Conservation (phyloP, 2,113 vertebrate genomes). For the Tylochromis polylepis region DNA sequence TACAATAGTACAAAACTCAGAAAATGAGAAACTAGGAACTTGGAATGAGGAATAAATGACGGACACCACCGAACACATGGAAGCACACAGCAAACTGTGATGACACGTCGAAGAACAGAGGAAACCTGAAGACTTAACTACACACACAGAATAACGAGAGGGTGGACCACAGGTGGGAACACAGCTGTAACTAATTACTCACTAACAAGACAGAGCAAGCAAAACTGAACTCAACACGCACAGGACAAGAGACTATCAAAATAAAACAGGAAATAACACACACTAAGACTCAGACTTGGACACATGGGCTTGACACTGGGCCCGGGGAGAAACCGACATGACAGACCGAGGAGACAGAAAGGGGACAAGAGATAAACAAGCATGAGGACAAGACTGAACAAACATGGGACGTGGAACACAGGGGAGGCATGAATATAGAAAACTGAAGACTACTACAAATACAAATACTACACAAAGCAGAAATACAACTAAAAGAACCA, state of each 20-base stretch:
- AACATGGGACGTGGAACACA: too few species aligned
- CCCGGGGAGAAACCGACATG: too few species aligned
- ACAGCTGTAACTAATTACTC: not conserved
- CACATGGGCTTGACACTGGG: too few species aligned
- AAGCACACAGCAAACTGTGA: not conserved
- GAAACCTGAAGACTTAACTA: not conserved
- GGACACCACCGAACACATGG: not conserved
- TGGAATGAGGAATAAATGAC: not conserved
- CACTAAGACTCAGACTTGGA: too few species aligned
- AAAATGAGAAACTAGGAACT: not conserved
- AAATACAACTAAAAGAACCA: too few species aligned
- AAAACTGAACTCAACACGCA: not conserved
- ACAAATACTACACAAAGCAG: too few species aligned
- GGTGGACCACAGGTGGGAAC: not conserved
- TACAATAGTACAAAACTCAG: not conserved
- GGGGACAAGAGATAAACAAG: too few species aligned
- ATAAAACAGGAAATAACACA: not conserved
- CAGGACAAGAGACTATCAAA: not conserved
- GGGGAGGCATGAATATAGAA: too few species aligned
- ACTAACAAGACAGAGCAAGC: not conserved
- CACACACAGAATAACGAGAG: not conserved
- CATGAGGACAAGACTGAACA: too few species aligned
- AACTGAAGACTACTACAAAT: too few species aligned
- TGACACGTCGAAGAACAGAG: not conserved
- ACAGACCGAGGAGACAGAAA: too few species aligned